Percentiles rank a stretch among this genome's conserved stretches.
Conservation (phyloP, 2,888 invertebrate genomes). For the Thecophora atra region DNA sequence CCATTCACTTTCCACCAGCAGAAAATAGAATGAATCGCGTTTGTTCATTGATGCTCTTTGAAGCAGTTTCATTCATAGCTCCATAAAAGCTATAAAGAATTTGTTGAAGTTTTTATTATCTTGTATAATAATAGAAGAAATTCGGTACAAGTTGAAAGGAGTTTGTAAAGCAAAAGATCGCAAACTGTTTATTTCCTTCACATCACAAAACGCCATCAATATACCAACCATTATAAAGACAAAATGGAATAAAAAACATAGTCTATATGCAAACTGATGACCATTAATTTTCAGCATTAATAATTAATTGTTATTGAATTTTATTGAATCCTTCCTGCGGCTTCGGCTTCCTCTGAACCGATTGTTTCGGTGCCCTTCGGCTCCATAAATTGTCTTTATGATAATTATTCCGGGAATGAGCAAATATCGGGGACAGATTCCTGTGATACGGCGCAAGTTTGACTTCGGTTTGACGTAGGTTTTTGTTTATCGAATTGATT, state of each 20-base stretch:
- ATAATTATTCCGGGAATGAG: conserved; percentile 22
- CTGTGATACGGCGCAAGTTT: not conserved
- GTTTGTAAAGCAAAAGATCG: too few relatives aligned
- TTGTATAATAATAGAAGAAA: too few relatives aligned
- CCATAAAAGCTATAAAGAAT: too few relatives aligned
- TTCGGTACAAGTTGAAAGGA: too few relatives aligned
- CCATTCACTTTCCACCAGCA: too few relatives aligned
- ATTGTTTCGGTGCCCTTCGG: not conserved
- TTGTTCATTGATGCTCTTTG: too few relatives aligned
- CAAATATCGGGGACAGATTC: not conserved
- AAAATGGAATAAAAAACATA: not conserved
- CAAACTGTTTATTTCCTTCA: too few relatives aligned
- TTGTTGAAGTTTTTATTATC: too few relatives aligned
- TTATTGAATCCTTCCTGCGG: not conserved
- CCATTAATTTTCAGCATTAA: conserved; percentile 16
- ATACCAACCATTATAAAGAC: too few relatives aligned
- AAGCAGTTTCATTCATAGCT: too few relatives aligned
- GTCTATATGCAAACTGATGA: conserved; percentile 18
- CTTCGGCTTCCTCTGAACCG: not conserved
- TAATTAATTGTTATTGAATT: conserved; percentile 34
- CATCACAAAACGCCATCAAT: too few relatives aligned
- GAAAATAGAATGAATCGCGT: too few relatives aligned
- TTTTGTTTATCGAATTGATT: not conserved
- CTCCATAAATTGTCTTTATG: conserved; percentile 23
- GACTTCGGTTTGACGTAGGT: not conserved